A percentile compares a stretch with the other conserved stretches of the same genome.
Conservation (phyloP, 2,113 vertebrate genomes). For the Uropsilus gracilis region DNA sequence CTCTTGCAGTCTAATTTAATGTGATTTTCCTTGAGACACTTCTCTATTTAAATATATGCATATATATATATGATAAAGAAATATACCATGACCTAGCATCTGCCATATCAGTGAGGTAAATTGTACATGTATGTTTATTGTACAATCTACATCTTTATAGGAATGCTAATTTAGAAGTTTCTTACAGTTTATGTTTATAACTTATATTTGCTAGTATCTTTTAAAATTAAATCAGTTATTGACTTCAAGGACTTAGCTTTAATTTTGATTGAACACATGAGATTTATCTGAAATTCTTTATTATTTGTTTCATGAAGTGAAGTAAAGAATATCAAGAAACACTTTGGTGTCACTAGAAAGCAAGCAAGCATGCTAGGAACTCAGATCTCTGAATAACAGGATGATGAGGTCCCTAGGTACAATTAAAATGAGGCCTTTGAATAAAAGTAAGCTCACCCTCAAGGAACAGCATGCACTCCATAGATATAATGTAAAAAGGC, state of each 20-base stretch:
- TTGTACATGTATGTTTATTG: neutral
- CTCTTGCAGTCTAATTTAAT: neutral
- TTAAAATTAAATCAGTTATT: neutral
- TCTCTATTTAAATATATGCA: neutral
- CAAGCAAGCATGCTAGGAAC: neutral
- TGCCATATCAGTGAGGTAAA: neutral
- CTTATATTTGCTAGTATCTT: neutral
- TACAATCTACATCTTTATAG: neutral
- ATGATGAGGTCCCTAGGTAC: neutral
- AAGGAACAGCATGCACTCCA: neutral
- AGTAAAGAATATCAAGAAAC: neutral
- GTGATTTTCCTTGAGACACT: neutral
- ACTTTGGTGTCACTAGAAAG: neutral
- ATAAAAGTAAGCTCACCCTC: neutral
- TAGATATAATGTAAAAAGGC: neutral
- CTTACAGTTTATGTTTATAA: neutral
- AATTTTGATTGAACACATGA: neutral
- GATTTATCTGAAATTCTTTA: conserved; percentile 1
- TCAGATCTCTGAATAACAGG: neutral
- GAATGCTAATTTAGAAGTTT: neutral
- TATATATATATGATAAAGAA: no score
- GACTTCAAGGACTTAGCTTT: neutral
- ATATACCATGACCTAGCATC: neutral
- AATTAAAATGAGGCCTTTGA: conserved; percentile 61
- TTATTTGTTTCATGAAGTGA: conserved; percentile 26